Base-by-base conservation (phyloP, 2,113 vertebrate genomes). In the Piprites chloris region DNA sequence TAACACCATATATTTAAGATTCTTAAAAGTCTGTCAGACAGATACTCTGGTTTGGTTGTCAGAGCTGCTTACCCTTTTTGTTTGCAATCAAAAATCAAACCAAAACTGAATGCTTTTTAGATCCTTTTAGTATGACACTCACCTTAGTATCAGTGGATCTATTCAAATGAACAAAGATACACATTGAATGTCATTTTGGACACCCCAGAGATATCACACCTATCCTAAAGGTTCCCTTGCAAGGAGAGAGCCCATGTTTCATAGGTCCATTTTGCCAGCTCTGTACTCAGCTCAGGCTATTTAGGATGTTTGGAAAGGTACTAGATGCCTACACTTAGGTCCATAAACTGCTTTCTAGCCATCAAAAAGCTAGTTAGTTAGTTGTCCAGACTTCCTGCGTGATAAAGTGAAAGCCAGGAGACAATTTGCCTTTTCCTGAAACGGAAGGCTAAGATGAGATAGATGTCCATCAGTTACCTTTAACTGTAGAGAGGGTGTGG, bases 171-270 rank as follows among this genome's bases (percentile, higher is more conserved):
- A 59, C 46, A 72, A 46, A 37, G 2, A 15, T 6, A 55, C 4
- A 23, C 8, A 50, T 5, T 0, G 0, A 67, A 92, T 39, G 10
- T 23, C 8, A 59, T 78, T 79, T 52, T 58, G 33, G 37, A 58
- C 41, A 79, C 12, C 5, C 9, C 26, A 35, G 50, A 41, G 11
- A 30, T 56, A 56, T 28, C 7, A 14, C 13, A 28, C 18, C 47
- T 50, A 20, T 14, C 44, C 32, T 67, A 35, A 14, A 79, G 53
- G 52, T 50, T 12, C 14, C 4, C 2, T 18, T 81, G 13, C 21
- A 35, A 58, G 53, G 61, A 65, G 41, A 11, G 5, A 69, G 3
- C 3, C 9, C 1, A 0, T 58, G 4, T 59, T 66, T 75, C 35
- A n/a, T 6, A 42, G 12, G 10, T 49, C 22, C 2, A 2, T 56